These are phyloP conservation scores for Fulica atra DNA, from an alignment of 2,113 vertebrate genomes.

Conservation along the genomic window DNA sequence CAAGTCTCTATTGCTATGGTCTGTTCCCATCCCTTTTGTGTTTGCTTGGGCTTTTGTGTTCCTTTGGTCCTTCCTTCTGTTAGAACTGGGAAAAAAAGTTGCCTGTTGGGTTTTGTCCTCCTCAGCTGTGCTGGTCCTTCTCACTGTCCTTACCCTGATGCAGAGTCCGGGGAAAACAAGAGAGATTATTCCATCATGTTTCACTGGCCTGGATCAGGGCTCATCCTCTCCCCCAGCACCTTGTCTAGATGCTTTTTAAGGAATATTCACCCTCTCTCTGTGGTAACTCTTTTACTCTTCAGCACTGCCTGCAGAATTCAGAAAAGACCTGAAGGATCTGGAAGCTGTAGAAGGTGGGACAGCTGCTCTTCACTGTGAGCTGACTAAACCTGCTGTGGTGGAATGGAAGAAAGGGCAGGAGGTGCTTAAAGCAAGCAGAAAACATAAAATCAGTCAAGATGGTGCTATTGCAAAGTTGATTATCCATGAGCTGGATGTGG, in stretches of 20 bases:
- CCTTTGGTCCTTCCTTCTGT: neutral
- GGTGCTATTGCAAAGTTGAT: slow-evolving; percentile 68
- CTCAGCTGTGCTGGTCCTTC: neutral
- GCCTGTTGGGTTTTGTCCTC: neutral
- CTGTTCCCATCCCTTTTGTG: neutral
- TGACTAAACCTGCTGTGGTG: slow-evolving; percentile 69
- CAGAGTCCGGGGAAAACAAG: neutral
- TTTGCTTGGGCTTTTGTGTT: neutral
- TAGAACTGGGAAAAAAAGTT: neutral
- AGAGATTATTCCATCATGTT: neutral
- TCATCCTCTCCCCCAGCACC: neutral
- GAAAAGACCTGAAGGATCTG: slow-evolving; percentile 19
- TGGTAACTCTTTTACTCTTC: neutral
- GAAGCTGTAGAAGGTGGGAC: slow-evolving; percentile 48
- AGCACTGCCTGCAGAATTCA: slow-evolving; percentile 67
- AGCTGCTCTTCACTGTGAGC: slow-evolving; percentile 58
- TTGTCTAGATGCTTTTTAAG: neutral
- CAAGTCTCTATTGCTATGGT: accelerated
- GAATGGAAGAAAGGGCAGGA: slow-evolving; percentile 71
- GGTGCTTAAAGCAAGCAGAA: slow-evolving; percentile 68
- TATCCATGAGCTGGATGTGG: slow-evolving; percentile 66
- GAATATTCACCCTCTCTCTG: neutral
- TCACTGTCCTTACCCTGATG: neutral
- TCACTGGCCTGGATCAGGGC: neutral
- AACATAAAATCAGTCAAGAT: slow-evolving; percentile 77